phyloP scores from a whole-genome alignment of 2,888 invertebrate species.

The Serripes groenlandicus region DNA sequence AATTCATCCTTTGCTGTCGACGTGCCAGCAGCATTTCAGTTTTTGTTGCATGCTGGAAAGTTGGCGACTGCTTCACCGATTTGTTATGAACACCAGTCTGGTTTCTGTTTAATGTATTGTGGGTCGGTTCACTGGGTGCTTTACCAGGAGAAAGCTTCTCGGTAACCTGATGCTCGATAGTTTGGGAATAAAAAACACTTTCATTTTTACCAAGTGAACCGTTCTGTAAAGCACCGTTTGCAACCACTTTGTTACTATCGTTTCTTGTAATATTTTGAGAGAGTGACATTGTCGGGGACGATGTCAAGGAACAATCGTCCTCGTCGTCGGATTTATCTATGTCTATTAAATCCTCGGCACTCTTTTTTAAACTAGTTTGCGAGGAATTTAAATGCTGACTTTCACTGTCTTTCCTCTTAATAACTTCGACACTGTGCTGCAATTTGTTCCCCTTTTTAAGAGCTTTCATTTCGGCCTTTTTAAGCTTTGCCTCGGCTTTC shows the following conservation, averaged over 20 bases:
- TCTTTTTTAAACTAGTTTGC: constrained; percentile 61
- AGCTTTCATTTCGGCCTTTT: constrained; percentile 48
- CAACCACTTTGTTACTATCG: neutral
- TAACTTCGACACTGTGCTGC: constrained; percentile 53
- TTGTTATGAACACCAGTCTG: constrained; percentile 34
- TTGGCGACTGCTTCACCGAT: constrained; percentile 37
- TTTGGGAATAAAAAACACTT: constrained; percentile 18
- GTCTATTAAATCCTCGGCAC: constrained; percentile 63
- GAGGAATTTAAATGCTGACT: constrained; percentile 52
- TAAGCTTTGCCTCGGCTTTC: constrained; percentile 53
- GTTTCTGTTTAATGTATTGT: neutral
- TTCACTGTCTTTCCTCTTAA: constrained; percentile 13
- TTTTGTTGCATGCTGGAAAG: constrained; percentile 77
- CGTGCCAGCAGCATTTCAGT: constrained; percentile 85
- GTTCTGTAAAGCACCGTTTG: constrained; percentile 16
- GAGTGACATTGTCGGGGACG: neutral
- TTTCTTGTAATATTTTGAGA: neutral
- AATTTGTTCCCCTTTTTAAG: constrained; percentile 61
- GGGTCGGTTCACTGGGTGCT: neutral
- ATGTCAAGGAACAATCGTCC: neutral
- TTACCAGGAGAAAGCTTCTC: constrained; percentile 15
- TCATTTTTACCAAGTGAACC: constrained; percentile 18
- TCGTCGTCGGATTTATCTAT: constrained; percentile 64
- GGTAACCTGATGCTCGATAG: constrained; percentile 6
- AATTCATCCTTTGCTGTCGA: constrained; percentile 69